phyloP scores from a whole-genome alignment of 2,888 invertebrate species.

The Melanargia galathea region DNA sequence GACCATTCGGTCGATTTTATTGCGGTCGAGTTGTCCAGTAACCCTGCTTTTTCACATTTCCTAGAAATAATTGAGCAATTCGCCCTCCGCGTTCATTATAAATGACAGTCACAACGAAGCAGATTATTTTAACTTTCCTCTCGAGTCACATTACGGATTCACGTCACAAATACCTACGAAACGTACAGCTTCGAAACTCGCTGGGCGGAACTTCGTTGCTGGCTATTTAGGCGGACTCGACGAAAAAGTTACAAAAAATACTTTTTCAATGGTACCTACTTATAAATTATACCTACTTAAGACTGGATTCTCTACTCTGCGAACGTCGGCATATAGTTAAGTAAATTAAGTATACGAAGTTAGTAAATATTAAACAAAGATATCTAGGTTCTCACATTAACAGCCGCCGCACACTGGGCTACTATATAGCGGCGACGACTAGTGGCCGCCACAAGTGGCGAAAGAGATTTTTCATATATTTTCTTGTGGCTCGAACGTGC shows the following conservation, averaged over 20 bases:
- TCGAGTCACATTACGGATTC: slow-evolving; percentile 59
- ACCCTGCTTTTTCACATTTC: background rate
- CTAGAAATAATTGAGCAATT: slow-evolving; percentile 10
- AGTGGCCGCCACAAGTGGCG: no score
- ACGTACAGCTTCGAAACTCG: slow-evolving; percentile 57
- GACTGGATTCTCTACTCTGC: background rate
- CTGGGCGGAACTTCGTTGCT: slow-evolving; percentile 52
- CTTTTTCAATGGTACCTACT: slow-evolving; percentile 7
- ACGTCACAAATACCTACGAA: slow-evolving; percentile 57
- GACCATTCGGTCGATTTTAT: no score
- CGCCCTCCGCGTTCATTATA: slow-evolving; percentile 7
- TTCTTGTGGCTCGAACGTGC: no score
- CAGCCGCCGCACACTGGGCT: no score
- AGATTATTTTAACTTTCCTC: slow-evolving; percentile 30
- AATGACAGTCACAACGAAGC: slow-evolving; percentile 18
- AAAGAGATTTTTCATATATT: no score
- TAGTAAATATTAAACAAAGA: no score
- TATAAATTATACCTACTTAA: background rate
- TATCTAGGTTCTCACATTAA: no score
- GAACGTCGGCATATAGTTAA: no score
- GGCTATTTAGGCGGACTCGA: slow-evolving; percentile 17
- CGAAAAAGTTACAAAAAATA: slow-evolving; percentile 7
- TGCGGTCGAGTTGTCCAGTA: no score
- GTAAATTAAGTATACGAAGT: no score
- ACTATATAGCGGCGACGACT: no score